phyloP scores from a whole-genome alignment of 2,113 vertebrate genomes.

The Solenodon paradoxus region DNA sequence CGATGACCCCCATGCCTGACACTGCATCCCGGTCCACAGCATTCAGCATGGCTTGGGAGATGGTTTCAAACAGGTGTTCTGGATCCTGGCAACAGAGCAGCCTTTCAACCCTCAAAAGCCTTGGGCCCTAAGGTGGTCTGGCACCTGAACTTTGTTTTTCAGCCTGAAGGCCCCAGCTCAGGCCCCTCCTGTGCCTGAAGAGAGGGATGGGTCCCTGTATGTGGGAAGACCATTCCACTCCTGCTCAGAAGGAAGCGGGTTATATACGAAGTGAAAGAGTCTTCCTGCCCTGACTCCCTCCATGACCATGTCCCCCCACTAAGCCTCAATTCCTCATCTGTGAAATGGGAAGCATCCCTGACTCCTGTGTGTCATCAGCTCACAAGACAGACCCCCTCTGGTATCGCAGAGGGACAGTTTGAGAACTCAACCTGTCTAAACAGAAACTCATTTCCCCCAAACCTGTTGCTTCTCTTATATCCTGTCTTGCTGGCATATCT shows the following conservation, averaged over 20 bases:
- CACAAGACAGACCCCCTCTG: neutral
- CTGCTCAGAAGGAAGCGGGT: neutral
- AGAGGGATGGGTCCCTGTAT: neutral
- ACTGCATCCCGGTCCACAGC: conserved; percentile 95
- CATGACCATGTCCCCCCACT: neutral
- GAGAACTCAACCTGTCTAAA: neutral
- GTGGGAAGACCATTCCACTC: neutral
- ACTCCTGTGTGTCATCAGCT: neutral
- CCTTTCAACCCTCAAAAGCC: neutral
- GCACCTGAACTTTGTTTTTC: neutral
- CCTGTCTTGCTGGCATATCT: neutral
- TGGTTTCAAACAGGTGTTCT: conserved; percentile 96
- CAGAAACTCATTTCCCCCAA: no score
- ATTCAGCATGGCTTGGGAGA: conserved; percentile 97
- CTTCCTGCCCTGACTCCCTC: neutral
- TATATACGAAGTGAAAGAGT: neutral
- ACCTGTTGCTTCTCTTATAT: neutral
- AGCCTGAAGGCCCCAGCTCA: neutral
- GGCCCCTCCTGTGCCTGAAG: neutral
- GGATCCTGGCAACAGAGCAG: conserved; percentile 85
- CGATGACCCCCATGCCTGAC: conserved; percentile 96
- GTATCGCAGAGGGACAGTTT: neutral
- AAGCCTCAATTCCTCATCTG: neutral
- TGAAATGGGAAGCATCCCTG: neutral
- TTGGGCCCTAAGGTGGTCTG: neutral